Evolutionary conservation across 2,113 vertebrate species (phyloP).

Genomic region (Microtus oregoni): DNA sequence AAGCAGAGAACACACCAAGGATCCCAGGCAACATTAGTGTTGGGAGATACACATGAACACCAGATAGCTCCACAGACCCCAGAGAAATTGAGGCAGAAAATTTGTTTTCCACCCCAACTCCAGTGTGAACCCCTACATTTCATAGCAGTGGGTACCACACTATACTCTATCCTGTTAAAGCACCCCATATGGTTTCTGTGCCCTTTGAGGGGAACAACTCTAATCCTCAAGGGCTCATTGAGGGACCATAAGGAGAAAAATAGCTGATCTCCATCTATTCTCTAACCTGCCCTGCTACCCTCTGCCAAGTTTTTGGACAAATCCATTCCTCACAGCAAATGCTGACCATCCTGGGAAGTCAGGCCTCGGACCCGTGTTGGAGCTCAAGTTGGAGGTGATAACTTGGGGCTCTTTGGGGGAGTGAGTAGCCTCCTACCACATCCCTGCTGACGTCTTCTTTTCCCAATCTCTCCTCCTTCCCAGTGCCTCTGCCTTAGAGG

Average conservation of each 20-base stretch:
- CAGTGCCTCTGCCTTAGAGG: constrained; percentile 61
- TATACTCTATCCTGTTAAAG: fast-evolving
- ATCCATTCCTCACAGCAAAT: not conserved
- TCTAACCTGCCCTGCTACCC: not conserved
- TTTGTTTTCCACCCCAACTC: not conserved
- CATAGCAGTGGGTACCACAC: not conserved
- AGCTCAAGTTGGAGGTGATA: not conserved
- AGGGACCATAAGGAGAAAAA: not conserved
- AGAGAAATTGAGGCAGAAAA: constrained; percentile 80
- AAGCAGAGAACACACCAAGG: constrained; percentile 15
- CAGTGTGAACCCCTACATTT: not conserved
- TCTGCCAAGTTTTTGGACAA: fast-evolving
- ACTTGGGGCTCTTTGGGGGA: not conserved
- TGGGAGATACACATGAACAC: constrained; percentile 77
- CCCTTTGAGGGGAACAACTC: not conserved
- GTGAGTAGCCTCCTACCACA: not conserved
- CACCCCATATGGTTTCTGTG: not conserved
- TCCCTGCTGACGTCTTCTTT: not conserved
- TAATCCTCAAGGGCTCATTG: not conserved
- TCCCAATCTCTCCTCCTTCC: not conserved
- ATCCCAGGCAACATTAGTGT: not conserved
- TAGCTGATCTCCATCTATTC: not conserved
- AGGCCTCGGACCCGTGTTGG: not conserved
- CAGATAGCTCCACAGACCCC: constrained; percentile 43
- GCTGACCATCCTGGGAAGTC: not conserved